phyloP scores from a whole-genome alignment of 2,888 invertebrate species.

The Hartigia nigra region DNA sequence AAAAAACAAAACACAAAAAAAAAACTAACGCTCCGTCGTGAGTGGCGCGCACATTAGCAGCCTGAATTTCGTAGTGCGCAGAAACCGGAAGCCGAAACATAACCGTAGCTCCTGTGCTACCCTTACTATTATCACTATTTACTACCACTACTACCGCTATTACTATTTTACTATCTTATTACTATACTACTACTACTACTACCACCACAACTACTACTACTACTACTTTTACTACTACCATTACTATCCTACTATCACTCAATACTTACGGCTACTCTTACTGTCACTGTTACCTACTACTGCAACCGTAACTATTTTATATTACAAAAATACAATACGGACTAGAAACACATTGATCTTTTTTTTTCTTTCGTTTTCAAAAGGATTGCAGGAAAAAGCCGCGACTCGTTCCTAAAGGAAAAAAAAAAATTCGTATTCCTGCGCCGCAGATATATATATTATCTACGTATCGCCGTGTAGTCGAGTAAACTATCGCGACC shows the following conservation, averaged over 20 bases:
- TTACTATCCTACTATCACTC: neutral
- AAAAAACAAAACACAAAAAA: too few species aligned
- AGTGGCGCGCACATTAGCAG: neutral
- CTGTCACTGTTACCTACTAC: neutral
- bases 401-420: neutral
- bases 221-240: neutral
- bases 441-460: neutral
- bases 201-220: neutral
- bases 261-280: neutral
- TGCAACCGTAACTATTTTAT: neutral
- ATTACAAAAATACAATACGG: neutral
- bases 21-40: neutral
- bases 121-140: neutral
- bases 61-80: constrained; percentile 3
- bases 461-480: neutral
- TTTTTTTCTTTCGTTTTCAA: neutral
- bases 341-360: neutral
- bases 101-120: neutral
- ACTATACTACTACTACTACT: neutral
- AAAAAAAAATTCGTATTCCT: neutral
- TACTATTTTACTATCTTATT: neutral
- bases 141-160: neutral
- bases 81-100: neutral
- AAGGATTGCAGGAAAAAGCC: neutral
- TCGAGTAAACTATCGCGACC: neutral